phyloP scores from a whole-genome alignment of 2,797 vertebrate genomes.

The Hippoglossus hippoglossus region DNA sequence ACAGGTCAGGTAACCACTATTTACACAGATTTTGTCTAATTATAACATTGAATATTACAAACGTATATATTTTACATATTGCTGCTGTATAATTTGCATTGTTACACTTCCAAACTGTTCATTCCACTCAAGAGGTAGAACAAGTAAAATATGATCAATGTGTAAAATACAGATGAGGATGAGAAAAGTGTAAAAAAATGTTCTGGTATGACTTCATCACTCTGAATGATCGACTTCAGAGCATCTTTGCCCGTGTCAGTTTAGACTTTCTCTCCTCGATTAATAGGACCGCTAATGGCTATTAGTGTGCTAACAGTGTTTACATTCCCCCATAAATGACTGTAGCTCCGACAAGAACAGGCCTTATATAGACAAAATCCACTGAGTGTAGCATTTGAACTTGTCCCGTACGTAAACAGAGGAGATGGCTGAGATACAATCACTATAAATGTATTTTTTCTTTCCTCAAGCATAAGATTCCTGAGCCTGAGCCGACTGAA shows the following conservation, averaged over 20 bases:
- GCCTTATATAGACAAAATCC: conserved; percentile 68
- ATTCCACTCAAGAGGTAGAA: neutral
- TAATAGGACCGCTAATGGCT: conserved; percentile 36
- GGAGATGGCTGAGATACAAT: conserved; percentile 38
- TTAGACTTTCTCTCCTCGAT: conserved; percentile 28
- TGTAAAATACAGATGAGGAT: neutral
- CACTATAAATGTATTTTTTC: conserved; percentile 30
- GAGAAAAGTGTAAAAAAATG: neutral
- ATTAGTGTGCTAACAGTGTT: conserved; percentile 67
- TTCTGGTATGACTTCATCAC: conserved; percentile 7
- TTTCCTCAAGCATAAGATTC: conserved; percentile 35
- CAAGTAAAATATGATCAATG: neutral
- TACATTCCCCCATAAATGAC: conserved; percentile 69
- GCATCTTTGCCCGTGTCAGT: neutral
- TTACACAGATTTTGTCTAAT: too few relatives aligned
- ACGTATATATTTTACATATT: too few relatives aligned
- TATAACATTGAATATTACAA: too few relatives aligned
- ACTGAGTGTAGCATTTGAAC: conserved; percentile 40
- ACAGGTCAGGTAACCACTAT: too few relatives aligned
- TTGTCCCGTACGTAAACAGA: conserved; percentile 40
- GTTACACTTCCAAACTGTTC: neutral
- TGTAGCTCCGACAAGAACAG: conserved; percentile 41
- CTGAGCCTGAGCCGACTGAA: conserved; percentile 10
- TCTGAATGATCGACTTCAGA: neutral
- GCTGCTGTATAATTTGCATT: too few relatives aligned